These are phyloP conservation scores for Nibea coibor DNA, from an alignment of 2,113 vertebrate species.

Conservation along the genomic window DNA sequence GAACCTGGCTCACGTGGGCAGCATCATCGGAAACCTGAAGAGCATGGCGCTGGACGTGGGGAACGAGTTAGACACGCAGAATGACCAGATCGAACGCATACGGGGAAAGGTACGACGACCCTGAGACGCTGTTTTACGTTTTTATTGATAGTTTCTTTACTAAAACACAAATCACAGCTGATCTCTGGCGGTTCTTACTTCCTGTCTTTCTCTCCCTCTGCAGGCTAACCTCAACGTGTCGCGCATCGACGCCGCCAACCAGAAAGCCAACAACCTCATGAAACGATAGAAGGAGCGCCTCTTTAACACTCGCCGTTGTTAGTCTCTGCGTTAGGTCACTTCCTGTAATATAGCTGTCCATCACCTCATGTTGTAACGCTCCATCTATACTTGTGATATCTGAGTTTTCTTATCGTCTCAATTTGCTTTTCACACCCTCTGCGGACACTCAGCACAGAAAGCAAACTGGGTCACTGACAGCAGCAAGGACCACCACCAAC, in stretches of 20 bases:
- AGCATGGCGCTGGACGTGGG: slow-evolving; percentile 88
- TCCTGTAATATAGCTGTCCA: background rate
- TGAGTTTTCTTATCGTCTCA: too few species aligned
- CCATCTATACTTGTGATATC: background rate
- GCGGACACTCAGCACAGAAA: background rate
- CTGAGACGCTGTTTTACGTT: too few species aligned
- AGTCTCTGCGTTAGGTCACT: background rate
- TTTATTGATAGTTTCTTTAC: too few species aligned
- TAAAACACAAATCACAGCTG: too few species aligned
- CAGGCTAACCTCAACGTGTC: slow-evolving; percentile 83
- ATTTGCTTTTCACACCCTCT: background rate
- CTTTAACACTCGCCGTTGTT: background rate
- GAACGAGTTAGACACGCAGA: slow-evolving; percentile 87
- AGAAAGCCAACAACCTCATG: slow-evolving; percentile 85
- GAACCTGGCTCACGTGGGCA: slow-evolving; percentile 85
- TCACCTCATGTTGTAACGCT: background rate
- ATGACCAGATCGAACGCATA: slow-evolving; percentile 81
- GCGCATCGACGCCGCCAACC: slow-evolving; percentile 86
- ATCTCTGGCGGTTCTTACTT: background rate
- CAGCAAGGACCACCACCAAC: slow-evolving; percentile 2
- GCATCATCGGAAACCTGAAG: slow-evolving; percentile 86
- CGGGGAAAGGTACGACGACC: slow-evolving; percentile 75
- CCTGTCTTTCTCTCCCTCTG: slow-evolving; percentile 19
- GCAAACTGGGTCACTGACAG: slow-evolving; percentile 23
- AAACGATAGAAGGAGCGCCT: slow-evolving; percentile 56